Percentiles rank a stretch among this genome's conserved stretches.
Evolutionary conservation across 2,888 invertebrate genomes (phyloP).

Genomic region (Hartigia nigra): DNA sequence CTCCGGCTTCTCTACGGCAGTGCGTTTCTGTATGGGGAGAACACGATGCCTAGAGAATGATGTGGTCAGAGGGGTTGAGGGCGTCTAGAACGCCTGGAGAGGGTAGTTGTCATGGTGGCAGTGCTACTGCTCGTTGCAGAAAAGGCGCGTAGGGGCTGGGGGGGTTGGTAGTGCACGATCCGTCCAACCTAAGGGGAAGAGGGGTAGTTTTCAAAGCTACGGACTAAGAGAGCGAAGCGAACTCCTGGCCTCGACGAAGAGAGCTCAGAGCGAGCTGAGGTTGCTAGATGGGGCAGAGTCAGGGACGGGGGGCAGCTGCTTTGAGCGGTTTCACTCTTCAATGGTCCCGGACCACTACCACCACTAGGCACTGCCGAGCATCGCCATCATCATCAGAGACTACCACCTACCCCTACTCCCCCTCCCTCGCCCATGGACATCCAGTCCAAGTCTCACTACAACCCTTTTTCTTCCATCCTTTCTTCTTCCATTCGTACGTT

Average conservation of each 20-base stretch:
- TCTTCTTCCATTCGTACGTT: slow-evolving; percentile 18
- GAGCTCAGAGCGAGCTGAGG: not conserved
- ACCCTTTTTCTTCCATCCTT: slow-evolving; percentile 2
- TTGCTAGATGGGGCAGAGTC: not conserved
- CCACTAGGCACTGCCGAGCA: not conserved
- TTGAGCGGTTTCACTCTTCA: slow-evolving; percentile 65
- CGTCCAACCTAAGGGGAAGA: slow-evolving; percentile 34
- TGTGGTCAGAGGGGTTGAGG: not conserved
- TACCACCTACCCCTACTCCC: slow-evolving; percentile 17
- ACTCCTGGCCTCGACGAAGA: slow-evolving; percentile 21
- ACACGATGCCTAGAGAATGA: not conserved
- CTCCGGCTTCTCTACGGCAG: not conserved
- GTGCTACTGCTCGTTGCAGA: not conserved
- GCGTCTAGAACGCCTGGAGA: not conserved
- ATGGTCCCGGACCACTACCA: slow-evolving; percentile 54
- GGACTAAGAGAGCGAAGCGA: slow-evolving; percentile 24
- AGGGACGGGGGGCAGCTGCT: slow-evolving; percentile 58
- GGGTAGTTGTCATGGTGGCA: not conserved
- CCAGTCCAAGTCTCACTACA: not conserved
- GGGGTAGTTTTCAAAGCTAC: slow-evolving; percentile 50
- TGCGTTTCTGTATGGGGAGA: not conserved
- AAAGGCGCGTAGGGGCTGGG: not conserved
- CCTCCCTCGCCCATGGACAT: slow-evolving; percentile 47
- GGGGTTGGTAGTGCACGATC: slow-evolving; percentile 29
- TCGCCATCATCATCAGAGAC: not conserved